Evolutionary conservation across 2,888 invertebrate species (phyloP).

Genomic region (Anodontia alba): DNA sequence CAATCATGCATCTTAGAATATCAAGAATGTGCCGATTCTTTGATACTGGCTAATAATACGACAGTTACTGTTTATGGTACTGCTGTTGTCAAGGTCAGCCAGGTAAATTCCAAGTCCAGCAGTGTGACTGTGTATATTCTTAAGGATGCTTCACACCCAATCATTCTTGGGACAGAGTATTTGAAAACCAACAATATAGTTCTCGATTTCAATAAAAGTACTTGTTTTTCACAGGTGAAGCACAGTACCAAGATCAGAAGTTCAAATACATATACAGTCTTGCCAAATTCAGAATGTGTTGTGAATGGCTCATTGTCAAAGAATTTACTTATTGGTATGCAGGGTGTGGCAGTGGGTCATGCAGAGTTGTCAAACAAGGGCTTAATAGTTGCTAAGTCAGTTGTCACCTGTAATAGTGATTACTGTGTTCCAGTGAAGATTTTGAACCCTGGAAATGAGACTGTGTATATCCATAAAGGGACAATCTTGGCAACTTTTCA

Average conservation of each 20-base stretch:
- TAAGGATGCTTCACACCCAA: slow-evolving; percentile 29
- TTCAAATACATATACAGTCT: slow-evolving; percentile 2
- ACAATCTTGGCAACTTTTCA: background rate
- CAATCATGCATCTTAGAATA: slow-evolving; percentile 12
- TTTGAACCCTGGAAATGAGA: slow-evolving; percentile 37
- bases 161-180: slow-evolving; percentile 37
- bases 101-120: background rate
- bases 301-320: slow-evolving; percentile 20
- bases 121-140: slow-evolving; percentile 35
- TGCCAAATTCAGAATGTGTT: slow-evolving; percentile 38
- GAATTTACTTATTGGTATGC: slow-evolving; percentile 25
- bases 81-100: too few relatives aligned
- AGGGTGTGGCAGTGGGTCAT: slow-evolving; percentile 31
- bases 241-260: slow-evolving; percentile 28
- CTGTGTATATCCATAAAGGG: slow-evolving; percentile 30
- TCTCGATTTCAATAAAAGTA: slow-evolving; percentile 25
- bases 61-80: too few relatives aligned
- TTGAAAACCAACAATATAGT: slow-evolving; percentile 25
- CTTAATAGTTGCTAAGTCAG: slow-evolving; percentile 30
- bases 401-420: slow-evolving; percentile 36
- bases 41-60: slow-evolving; percentile 30
- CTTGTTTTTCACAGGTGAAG: slow-evolving; percentile 13
- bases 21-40: slow-evolving; percentile 15
- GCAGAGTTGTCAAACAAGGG: slow-evolving; percentile 33
- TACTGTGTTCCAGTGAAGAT: slow-evolving; percentile 33